These are phyloP conservation scores for Poecilia latipinna DNA, from an alignment of 2,113 vertebrate species.

Conservation along the genomic window DNA sequence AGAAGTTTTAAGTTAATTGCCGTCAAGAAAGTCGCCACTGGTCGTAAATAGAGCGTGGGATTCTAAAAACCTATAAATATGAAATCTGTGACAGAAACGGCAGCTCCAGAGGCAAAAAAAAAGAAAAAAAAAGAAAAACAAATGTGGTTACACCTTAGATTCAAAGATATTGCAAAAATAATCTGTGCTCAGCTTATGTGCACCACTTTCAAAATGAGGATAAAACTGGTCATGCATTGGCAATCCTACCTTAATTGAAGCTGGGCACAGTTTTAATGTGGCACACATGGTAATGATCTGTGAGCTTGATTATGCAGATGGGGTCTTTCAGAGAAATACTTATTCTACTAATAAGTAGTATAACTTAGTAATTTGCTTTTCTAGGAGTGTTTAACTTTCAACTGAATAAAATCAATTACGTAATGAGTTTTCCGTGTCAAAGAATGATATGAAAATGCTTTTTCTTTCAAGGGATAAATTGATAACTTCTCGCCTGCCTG, in stretches of 20 bases:
- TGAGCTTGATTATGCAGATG: conserved; percentile 55
- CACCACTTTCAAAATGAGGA: conserved; percentile 48
- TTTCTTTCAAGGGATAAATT: too few relatives aligned
- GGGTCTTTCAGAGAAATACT: conserved; percentile 19
- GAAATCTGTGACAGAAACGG: not conserved
- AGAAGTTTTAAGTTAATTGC: conserved; percentile 52
- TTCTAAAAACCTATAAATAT: conserved; percentile 19
- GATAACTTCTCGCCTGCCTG: not conserved
- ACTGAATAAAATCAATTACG: conserved; percentile 8
- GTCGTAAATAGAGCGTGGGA: conserved; percentile 23
- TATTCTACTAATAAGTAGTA: conserved; percentile 12
- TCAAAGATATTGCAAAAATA: conserved; percentile 27
- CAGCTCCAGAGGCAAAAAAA: not conserved
- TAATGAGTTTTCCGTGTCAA: not conserved
- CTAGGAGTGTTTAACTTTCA: conserved; percentile 6
- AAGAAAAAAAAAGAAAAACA: not conserved
- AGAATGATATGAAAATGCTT: not conserved
- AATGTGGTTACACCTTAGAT: conserved; percentile 25
- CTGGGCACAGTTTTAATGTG: conserved; percentile 59
- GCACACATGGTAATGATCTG: conserved; percentile 64
- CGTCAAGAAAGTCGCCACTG: conserved; percentile 37
- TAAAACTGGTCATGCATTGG: conserved; percentile 62
- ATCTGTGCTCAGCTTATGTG: conserved; percentile 36
- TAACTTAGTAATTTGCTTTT: conserved; percentile 23
- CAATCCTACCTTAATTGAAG: conserved; percentile 65